phyloP scores from a whole-genome alignment of 2,113 vertebrate species.

The Thomomys bottae region DNA sequence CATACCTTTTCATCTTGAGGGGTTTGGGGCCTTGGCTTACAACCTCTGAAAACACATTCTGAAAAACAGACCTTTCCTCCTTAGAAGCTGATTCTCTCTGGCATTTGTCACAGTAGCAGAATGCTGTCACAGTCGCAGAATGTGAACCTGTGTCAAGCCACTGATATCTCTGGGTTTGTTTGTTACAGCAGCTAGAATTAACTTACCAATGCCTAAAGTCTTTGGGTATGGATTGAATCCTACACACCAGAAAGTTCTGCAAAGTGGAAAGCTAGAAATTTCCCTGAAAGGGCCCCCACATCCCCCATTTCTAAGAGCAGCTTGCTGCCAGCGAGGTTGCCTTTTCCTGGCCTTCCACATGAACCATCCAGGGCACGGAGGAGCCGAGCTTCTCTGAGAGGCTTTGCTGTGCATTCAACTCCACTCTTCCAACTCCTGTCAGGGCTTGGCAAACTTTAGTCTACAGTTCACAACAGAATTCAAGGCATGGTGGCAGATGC shows the following conservation, averaged over 20 bases:
- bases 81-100: not conserved
- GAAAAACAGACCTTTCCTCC: not conserved
- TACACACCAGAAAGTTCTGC: not conserved
- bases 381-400: fast-evolving
- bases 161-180: not conserved
- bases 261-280: not conserved
- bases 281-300: not conserved
- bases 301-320: not conserved
- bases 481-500: not conserved
- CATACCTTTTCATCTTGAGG: too few relatives aligned
- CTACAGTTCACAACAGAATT: not conserved
- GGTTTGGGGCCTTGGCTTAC: not conserved
- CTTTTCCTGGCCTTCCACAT: too few relatives aligned
- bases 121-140: too few relatives aligned
- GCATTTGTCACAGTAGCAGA: not conserved
- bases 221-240: not conserved
- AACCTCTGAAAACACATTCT: not conserved
- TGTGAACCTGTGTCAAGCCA: not conserved
- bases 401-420: too few relatives aligned
- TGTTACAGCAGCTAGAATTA: not conserved
- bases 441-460: fast-evolving
- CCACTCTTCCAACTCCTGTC: not conserved
- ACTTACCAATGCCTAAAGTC: fast-evolving
- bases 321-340: not conserved
- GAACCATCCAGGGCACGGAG: too few relatives aligned